Base-by-base conservation (phyloP, 2,888 invertebrate species). In the Microplitis manilae region DNA sequence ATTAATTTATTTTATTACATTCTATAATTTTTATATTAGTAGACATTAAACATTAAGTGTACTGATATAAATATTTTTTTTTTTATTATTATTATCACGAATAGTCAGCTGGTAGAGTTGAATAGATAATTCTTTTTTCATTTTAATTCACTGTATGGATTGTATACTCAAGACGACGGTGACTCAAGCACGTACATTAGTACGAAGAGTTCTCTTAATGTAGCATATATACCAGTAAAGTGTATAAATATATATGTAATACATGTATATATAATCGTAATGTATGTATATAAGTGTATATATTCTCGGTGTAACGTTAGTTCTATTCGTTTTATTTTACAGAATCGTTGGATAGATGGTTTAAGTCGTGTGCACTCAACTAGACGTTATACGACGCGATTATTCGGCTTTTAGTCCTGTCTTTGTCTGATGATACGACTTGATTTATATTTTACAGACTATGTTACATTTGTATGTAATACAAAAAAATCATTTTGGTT, bases 151-250 rank as follows among this genome's bases (percentile, higher is more conserved):
- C 50, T 50, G 50, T 13, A 50, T 50, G 50, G 50, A 50, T 50
- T 50, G 50, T 50, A 30, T 2, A 50, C 50, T 50, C 13, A 50
- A 50, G 50, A 50, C 50, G 65, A 65, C 65, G 65, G 38, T 65
- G 65, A 65, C 65, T 65, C 65, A 65, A 65, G 30, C 30, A 30
- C 65, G 38, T 65, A 65, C 65, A 65, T 30, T 65, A 65, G 65
- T 30, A 13, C 38, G 8, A 38, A 65, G 30, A 65, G 65, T 5
- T 20, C 38, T 65, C 65, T 65, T 65, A 65, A 13, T n/a, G 7
- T 62, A 62, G 7, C 17, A 15, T 30, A 5, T 62, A 15, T 62
- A 17, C 62, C 20, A 20, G 62, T 62, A 62, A 20, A 20, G 62
- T 5, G 9, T 50, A 50, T 50, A 50, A 50, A 13, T 50, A 50